Base-by-base conservation (phyloP, 2,797 vertebrate species). In the Cheirogaleus major region DNA sequence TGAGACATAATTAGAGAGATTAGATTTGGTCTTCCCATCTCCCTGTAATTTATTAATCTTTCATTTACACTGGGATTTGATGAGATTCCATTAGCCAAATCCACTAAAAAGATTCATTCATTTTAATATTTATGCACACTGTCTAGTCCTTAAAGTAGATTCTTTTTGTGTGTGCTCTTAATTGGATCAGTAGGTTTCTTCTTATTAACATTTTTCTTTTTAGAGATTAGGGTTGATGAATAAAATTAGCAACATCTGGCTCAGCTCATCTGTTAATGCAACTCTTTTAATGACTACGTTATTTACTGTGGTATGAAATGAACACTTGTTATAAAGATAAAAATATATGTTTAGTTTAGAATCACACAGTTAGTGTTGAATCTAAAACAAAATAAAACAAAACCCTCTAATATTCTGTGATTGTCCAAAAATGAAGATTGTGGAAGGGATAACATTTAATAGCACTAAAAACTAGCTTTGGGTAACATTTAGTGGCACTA, bases 21-120 rank as follows among this genome's bases (percentile, higher is more conserved):
- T 96, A 98, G 97, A 98, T 61, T 86, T 96, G 93, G 81, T 95
- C 91, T 97, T 80, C 84, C 93, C 79, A 52, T 97, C 89, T 95
- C 83, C 35, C 82, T 96, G 10, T 35, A 95, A 84, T 96, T 98
- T 96, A 96, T 98, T 98, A 98, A 97, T 98, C 93, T 98, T 98
- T 98, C 81, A 97, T 98, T 97, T 98, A 97, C 79, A 88, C 96
- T 89, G 52, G 94, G 82, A 97, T 98, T 98, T 98, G 92, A 96
- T 97, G 97, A 97, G 91, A 98, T 97, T 96, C 91, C 57, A 95
- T 97, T 98, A 98, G 52, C 73, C 79, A 97, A 98, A 98, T 97
- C 81, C 65, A 93, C 72, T 67, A 38, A 97, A 97, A 96, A 73
- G 89, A 90, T 93, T 83, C 90, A 0, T 97, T 93, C 89, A 91